phyloP scores from a whole-genome alignment of 2,113 vertebrate species.

The Smithornis capensis region DNA sequence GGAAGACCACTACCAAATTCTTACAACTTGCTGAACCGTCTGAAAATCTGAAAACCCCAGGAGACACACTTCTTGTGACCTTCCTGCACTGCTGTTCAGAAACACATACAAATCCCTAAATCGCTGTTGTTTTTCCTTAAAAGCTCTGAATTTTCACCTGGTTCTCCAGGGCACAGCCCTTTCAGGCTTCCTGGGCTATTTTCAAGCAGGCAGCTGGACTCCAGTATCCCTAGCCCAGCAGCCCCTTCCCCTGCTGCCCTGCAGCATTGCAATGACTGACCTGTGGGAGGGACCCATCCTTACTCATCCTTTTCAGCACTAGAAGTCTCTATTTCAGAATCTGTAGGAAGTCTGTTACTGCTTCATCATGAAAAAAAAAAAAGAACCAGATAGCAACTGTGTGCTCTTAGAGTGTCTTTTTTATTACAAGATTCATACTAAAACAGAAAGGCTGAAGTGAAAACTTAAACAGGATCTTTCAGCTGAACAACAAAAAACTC shows the following conservation, averaged over 20 bases:
- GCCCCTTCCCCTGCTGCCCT: not conserved
- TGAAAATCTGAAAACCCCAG: not conserved
- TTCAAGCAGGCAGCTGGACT: not conserved
- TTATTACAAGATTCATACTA: not conserved
- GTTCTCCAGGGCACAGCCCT: not conserved
- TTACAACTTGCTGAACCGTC: not conserved
- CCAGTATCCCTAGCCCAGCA: not conserved
- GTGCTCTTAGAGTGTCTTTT: not conserved
- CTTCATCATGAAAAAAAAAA: not conserved
- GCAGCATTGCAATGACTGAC: rapidly evolving
- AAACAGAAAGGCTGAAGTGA: not conserved
- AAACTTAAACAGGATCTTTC: not conserved
- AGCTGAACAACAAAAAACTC: not conserved
- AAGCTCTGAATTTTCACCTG: not conserved
- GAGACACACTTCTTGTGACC: not conserved
- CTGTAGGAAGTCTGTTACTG: not conserved
- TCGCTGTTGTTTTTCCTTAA: not conserved
- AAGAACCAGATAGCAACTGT: not conserved
- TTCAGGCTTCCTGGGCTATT: not conserved
- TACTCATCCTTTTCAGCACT: not conserved
- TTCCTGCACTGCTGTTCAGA: not conserved
- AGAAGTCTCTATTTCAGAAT: not conserved
- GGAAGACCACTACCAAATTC: not conserved
- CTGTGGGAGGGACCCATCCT: not conserved
- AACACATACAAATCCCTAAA: not conserved